phyloP scores from a whole-genome alignment of 53 echinoderm and acorn worm species.

The Zoroaster sp. region DNA sequence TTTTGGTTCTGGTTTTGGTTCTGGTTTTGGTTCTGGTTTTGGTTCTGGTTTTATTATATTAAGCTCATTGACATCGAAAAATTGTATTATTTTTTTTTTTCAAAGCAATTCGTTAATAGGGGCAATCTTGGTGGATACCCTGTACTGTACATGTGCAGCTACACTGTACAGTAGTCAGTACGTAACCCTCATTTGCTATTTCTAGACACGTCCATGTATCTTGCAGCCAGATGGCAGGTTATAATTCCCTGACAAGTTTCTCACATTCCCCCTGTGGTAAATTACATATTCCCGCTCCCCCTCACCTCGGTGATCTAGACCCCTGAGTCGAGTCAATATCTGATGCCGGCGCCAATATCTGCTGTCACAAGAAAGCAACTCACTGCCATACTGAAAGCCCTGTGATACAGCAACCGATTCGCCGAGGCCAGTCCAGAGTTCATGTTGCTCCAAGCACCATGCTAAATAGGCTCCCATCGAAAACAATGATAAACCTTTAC shows the following conservation, averaged over 20 bases:
- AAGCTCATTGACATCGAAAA: too few relatives aligned
- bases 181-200: too few relatives aligned
- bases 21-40: neutral
- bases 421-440: neutral
- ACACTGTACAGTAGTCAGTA: too few relatives aligned
- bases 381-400: neutral
- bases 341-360: neutral
- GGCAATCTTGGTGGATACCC: too few relatives aligned
- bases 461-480: neutral
- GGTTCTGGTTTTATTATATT: too few relatives aligned
- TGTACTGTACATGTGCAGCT: too few relatives aligned
- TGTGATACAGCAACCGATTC: neutral
- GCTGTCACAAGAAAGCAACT: neutral
- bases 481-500: neutral
- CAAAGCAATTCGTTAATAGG: too few relatives aligned
- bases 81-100: too few relatives aligned
- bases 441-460: neutral
- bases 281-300: neutral
- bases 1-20: neutral
- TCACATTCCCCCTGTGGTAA: constrained; percentile 34
- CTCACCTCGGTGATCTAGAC: neutral
- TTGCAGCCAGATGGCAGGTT: neutral
- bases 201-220: neutral
- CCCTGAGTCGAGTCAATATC: neutral
- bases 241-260: neutral